Evolutionary conservation across 2,797 vertebrate genomes (phyloP).

Genomic region (Hoplostethus mediterraneus): DNA sequence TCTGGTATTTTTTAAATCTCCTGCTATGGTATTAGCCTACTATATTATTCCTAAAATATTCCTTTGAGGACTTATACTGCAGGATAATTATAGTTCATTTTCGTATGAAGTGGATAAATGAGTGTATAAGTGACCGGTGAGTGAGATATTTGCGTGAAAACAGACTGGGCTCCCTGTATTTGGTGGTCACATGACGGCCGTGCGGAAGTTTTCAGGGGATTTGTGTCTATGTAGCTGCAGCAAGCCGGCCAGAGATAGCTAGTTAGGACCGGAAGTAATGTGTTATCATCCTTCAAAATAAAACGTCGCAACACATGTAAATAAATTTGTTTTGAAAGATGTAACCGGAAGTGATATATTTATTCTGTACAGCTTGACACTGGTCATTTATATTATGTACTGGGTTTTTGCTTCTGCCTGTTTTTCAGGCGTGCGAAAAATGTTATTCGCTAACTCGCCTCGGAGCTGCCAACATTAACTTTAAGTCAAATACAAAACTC

Average conservation of each 20-base stretch:
- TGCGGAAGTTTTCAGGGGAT: constrained; percentile 54
- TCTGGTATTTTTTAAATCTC: too few species aligned
- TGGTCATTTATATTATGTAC: too few species aligned
- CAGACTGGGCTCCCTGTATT: background rate
- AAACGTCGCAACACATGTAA: fast-evolving
- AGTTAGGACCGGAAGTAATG: background rate
- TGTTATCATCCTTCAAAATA: constrained; percentile 1
- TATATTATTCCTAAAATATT: too few species aligned
- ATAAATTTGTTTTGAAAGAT: constrained; percentile 30
- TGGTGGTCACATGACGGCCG: constrained; percentile 70
- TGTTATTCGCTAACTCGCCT: constrained; percentile 47
- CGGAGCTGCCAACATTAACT: constrained; percentile 18
- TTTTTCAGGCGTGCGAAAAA: constrained; percentile 54
- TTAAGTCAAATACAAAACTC: background rate
- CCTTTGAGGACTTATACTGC: too few species aligned
- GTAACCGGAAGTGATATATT: fast-evolving
- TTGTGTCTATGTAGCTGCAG: background rate
- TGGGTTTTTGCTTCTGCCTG: background rate
- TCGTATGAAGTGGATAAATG: too few species aligned
- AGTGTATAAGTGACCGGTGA: too few species aligned
- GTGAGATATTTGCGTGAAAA: background rate
- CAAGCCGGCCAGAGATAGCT: fast-evolving
- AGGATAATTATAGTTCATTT: too few species aligned
- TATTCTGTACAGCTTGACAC: fast-evolving
- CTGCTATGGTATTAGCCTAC: too few species aligned